phyloP scores from a whole-genome alignment of 1,140 invertebrate species.

The Heliconius hewitsoni region DNA sequence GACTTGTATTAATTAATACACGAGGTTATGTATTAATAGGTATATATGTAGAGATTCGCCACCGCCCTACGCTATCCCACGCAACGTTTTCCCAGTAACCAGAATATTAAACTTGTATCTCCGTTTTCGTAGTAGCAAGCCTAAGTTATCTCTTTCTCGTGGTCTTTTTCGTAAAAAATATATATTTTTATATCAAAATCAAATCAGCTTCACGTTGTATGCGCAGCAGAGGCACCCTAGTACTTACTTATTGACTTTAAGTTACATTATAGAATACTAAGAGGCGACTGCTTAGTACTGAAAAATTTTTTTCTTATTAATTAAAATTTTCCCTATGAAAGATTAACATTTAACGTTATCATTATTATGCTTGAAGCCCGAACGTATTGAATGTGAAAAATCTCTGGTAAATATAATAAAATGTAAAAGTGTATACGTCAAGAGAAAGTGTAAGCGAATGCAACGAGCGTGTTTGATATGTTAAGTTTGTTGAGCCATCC shows the following conservation, averaged over 20 bases:
- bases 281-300: no score
- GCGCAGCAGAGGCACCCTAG: no score
- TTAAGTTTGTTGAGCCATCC: constrained; percentile 33
- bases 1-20: no score
- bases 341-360: neutral
- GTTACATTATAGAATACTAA: no score
- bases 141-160: neutral
- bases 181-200: no score
- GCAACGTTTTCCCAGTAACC: constrained; percentile 20
- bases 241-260: no score
- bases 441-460: constrained; percentile 42
- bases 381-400: constrained; percentile 9
- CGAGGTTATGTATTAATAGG: no score
- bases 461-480: constrained; percentile 35
- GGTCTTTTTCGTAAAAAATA: no score
- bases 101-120: constrained; percentile 34
- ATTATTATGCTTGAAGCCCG: neutral
- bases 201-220: no score
- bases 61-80: constrained; percentile 45
- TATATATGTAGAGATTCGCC: constrained; percentile 27
- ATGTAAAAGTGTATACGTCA: constrained; percentile 26
- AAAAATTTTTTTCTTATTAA: no score
- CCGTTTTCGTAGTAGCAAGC: neutral
- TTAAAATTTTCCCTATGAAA: no score
- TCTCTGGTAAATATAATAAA: constrained; percentile 16